A percentile compares a stretch with the other conserved stretches of the same genome.
Conservation (phyloP, 2,113 vertebrate genomes). For the Ia io region DNA sequence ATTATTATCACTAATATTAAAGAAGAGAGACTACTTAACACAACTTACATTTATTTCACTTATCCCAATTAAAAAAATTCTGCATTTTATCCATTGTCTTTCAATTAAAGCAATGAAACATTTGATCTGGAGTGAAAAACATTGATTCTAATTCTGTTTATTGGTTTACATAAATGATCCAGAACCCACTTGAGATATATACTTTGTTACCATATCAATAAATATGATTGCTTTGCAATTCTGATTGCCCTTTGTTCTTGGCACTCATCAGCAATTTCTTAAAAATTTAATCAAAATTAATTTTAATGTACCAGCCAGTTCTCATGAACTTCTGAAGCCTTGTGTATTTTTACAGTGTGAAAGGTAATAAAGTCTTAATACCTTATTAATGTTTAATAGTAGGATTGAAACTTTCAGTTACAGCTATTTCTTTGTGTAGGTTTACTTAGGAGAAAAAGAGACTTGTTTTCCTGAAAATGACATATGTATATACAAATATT, state of each 20-base stretch:
- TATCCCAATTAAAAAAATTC: constrained; percentile 25
- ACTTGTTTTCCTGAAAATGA: constrained; percentile 20
- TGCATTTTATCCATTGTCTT: constrained; percentile 18
- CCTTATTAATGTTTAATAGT: not conserved
- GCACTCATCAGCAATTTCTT: not conserved
- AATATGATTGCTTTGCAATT: not conserved
- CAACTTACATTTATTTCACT: constrained; percentile 25
- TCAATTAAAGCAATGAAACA: constrained; percentile 36
- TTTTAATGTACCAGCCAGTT: constrained; percentile 67
- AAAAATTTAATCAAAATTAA: constrained; percentile 28
- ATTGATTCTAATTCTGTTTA: not conserved
- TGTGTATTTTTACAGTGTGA: not conserved
- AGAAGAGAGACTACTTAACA: constrained; percentile 17
- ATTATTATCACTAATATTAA: constrained; percentile 21
- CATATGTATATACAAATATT: not conserved
- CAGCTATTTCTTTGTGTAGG: not conserved
- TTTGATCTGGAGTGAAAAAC: constrained; percentile 25
- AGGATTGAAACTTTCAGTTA: not conserved
- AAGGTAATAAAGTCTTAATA: not conserved
- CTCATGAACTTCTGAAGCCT: constrained; percentile 44
- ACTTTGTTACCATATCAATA: not conserved
- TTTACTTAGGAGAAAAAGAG: not conserved
- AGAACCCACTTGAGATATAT: constrained; percentile 18
- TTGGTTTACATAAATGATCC: not conserved
- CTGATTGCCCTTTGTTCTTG: not conserved